Evolutionary conservation across 2,888 invertebrate genomes (phyloP), one percentile per base, ranked within the genome.

Genomic region (Mystacides longicornis): DNA sequence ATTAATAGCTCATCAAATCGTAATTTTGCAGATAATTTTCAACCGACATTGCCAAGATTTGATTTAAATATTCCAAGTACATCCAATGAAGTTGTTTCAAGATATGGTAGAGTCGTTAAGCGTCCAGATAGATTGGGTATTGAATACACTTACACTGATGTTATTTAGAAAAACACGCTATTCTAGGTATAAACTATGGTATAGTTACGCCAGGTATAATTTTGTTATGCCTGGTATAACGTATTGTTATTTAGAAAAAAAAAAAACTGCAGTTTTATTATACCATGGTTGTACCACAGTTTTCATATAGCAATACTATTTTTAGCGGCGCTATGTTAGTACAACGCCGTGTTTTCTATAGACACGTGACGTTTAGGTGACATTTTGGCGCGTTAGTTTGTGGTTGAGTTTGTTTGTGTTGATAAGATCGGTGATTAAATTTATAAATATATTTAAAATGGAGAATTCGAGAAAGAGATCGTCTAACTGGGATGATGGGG

Each of bases 401-500:
- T 14, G 37, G 37, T 37, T 37, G 14, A 14, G 4, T n/a, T n/a
- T n/a, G n/a, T 37, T 37, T 37, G 37, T 37, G 14, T 37, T 37
- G 7, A 14, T 37, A 14, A 3, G 37, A 14, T n/a, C 37, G 4
- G 37, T 37, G 4, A 7, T 14, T 7, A 37, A 14, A 37, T 37
- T 37, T 14, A 37, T 7, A 14, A 37, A 37, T 37, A 37, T 37
- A 7, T 7, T 37, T 45, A 45, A 19, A 3, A 45, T 45, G 45
- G 45, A 45, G 4, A 45, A 45, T 19, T 20, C 45, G 20, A 45
- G 21, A 21, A 45, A 45, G 14, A 7, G 45, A 45, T 7, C 45
- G 45, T 20, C 5, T 45, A 45, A 45, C 21, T 45, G 45, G 45
- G 45, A 45, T 45, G 45, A 45, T 5, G 45, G 14, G 45, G 45